Conservation (phyloP, 2,797 vertebrate species). For the Scleropages formosus region DNA sequence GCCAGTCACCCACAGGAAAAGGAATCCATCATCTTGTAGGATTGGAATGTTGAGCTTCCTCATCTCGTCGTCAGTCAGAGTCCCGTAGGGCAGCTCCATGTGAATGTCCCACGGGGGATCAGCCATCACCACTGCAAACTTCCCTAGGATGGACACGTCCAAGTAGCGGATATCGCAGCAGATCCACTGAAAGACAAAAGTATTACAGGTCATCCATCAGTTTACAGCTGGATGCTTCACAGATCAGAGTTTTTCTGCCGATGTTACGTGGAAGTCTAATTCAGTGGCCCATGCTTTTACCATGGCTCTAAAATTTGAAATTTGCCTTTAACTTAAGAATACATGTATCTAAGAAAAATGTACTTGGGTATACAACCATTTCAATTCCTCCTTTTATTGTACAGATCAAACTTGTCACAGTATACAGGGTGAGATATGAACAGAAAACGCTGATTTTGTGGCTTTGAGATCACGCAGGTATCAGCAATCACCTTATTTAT, state of each 20-base stretch:
- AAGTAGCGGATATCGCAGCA: slow-evolving; percentile 90
- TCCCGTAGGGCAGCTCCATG: slow-evolving; percentile 95
- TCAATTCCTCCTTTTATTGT: no score
- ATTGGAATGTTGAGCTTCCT: slow-evolving; percentile 90
- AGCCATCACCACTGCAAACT: slow-evolving; percentile 94
- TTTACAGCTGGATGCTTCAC: not conserved
- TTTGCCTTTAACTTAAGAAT: no score
- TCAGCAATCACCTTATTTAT: no score
- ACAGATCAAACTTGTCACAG: no score
- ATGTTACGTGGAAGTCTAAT: not conserved
- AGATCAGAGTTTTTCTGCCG: not conserved
- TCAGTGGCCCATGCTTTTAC: not conserved
- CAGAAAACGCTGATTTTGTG: no score
- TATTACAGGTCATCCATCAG: not conserved
- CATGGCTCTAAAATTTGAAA: not conserved
- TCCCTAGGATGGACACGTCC: slow-evolving; percentile 90
- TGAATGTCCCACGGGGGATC: slow-evolving; percentile 97
- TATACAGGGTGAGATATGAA: no score
- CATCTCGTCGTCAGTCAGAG: slow-evolving; percentile 93
- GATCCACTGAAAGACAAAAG: slow-evolving; percentile 67
- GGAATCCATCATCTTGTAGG: slow-evolving; percentile 90
- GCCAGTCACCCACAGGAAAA: slow-evolving; percentile 95
- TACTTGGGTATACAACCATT: no score
- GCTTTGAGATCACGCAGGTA: no score
- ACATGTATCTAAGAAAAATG: no score